Base-by-base conservation (phyloP, 1,140 invertebrate species). In the Heliconius nattereri region DNA sequence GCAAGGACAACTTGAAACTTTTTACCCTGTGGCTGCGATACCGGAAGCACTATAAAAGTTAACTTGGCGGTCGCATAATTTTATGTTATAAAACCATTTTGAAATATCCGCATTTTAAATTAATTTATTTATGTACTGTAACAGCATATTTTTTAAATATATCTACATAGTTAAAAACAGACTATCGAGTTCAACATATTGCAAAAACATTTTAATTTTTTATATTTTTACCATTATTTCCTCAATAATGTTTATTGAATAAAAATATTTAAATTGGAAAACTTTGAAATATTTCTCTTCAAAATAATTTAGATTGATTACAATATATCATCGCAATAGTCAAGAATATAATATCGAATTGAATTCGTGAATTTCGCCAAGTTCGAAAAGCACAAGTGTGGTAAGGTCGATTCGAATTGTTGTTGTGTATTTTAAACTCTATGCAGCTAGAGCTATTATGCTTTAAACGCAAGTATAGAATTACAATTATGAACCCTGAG, bases 41-140 rank as follows among this genome's bases (percentile, higher is more conserved):
- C 60, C 60, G 60, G 60, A 66, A 66, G 26, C 60, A 66, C 60
- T 66, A 66, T 66, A 66, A 66, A 66, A 66, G 60, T 66, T 66
- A 66, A 29, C 60, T 66, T 66, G 60, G 26, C 13, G 23, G 60
- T 66, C 26, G 60, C 60, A 66, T 66, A 66, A 66, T 66, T 66
- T 66, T 66, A 66, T 66, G 26, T 29, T 23, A 29, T 66, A 29
- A 66, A 66, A 16, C 29, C 26, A 60, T 60, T 60, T 3, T 60
- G 60, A 66, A 57, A 66, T 66, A 29, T 66, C 23, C 23, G 26
- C 23, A 66, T 66, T 66, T 29, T 9, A 66, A 26, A 26, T 13
- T 23, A 60, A 26, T 29, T n/a, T n/a, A 23, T 57, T 11, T 57
- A 52, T 20, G 32, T 7, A 35, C 7, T 35, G 32, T 35, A 35